phyloP scores from a whole-genome alignment of 2,888 invertebrate species.

The Octodonta nipae region DNA sequence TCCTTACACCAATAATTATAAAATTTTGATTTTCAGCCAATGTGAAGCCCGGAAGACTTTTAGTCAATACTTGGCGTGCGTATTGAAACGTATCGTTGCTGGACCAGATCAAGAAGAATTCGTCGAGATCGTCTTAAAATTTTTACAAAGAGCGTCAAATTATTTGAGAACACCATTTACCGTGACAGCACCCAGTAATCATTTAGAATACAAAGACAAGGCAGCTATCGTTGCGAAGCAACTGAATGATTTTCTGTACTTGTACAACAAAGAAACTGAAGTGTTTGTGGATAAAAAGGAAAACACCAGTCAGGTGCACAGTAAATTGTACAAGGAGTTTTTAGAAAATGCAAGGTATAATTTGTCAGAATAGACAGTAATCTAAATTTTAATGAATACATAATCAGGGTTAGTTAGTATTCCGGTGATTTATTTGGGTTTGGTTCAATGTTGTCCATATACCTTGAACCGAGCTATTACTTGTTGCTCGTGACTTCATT shows the following conservation, averaged over 20 bases:
- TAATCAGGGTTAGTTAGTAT: too few species aligned
- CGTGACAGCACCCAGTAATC: conserved; percentile 53
- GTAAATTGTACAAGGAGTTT: conserved; percentile 46
- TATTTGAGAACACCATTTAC: conserved; percentile 56
- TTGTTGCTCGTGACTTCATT: too few species aligned
- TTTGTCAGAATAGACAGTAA: too few species aligned
- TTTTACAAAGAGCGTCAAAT: conserved; percentile 59
- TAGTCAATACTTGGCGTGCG: conserved; percentile 60
- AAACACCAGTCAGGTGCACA: conserved; percentile 43
- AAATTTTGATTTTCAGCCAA: conserved; percentile 44
- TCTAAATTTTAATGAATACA: too few species aligned
- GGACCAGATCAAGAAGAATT: conserved; percentile 43
- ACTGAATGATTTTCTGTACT: conserved; percentile 68
- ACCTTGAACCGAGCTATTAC: too few species aligned
- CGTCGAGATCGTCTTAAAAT: conserved; percentile 58
- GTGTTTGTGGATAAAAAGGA: conserved; percentile 59
- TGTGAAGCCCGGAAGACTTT: conserved; percentile 65
- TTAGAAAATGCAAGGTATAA: conserved; percentile 46
- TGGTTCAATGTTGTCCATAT: too few species aligned
- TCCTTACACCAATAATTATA: too few species aligned
- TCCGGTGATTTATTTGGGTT: too few species aligned
- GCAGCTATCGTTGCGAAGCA: conserved; percentile 75
- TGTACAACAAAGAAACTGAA: conserved; percentile 73
- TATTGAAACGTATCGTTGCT: conserved; percentile 53
- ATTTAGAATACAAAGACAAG: conserved; percentile 65